These are phyloP conservation scores for Formica exsecta DNA, from an alignment of 1,140 invertebrate species.

Conservation along the genomic window DNA sequence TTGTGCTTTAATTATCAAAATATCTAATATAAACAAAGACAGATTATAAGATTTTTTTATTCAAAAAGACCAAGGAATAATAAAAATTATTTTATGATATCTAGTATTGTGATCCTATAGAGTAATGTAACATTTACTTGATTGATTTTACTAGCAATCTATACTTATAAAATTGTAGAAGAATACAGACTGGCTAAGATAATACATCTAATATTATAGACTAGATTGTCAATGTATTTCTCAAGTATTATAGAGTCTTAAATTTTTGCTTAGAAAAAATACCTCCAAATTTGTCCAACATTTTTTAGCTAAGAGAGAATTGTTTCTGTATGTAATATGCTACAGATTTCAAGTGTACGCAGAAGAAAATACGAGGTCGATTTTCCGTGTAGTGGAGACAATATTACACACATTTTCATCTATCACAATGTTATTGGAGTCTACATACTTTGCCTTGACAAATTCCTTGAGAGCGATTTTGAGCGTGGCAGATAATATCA, in stretches of 20 bases:
- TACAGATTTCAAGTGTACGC: conserved; percentile 93
- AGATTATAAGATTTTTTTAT: neutral
- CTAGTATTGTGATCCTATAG: too few species aligned
- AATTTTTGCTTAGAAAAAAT: conserved; percentile 22
- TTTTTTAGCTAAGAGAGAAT: neutral
- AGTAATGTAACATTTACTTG: too few species aligned
- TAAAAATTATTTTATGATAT: too few species aligned
- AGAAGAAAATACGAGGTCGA: conserved; percentile 95
- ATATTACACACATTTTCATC: conserved; percentile 96
- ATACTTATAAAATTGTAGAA: neutral
- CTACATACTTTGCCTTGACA: conserved; percentile 97
- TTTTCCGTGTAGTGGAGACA: conserved; percentile 98
- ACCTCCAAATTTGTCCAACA: neutral
- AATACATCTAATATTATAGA: too few species aligned
- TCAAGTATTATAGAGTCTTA: neutral
- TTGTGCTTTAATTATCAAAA: neutral
- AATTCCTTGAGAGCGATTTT: conserved; percentile 98
- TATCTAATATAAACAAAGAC: neutral
- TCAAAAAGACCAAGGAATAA: too few species aligned
- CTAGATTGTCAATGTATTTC: neutral
- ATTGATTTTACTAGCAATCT: neutral
- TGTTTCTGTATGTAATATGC: conserved; percentile 54
- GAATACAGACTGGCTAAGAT: neutral
- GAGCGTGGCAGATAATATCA: conserved; percentile 97
- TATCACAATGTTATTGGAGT: conserved; percentile 98